Evolutionary conservation across 2,888 invertebrate species (phyloP), one percentile per base, ranked within the genome.

Genomic region (Cylindroiulus punctatus): DNA sequence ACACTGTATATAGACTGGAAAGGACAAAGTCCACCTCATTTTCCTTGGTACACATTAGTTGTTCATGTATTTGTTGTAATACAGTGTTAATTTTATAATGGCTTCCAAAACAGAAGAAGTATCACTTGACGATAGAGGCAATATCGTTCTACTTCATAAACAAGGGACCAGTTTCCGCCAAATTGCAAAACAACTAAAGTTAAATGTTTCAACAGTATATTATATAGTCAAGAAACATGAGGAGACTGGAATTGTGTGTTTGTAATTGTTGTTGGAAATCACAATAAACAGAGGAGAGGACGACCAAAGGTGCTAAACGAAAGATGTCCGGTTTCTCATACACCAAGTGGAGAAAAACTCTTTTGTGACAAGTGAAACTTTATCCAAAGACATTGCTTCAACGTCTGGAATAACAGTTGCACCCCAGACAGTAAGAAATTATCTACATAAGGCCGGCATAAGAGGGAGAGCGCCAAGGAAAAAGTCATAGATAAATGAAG

Each of bases 101-200:
- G 14, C 47, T 47, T 12, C 47, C 47, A 17, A 47, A 47, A 47
- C 47, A 47, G 12, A 47, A 12, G 47, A 47, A 47, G 47, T 47
- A 47, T 47, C 47, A 10, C 47, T 47, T 47, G 47, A 47, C 17
- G 47, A 7, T 47, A 47, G 17, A 47, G 17, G 17, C 47, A 47
- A 47, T 47, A 17, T 47, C 17, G 47, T 81, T 81, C 19, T n/a
- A 4, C 32, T 26, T 30, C 12, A n/a, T 30, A 30, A 81, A 14
- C 81, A 30, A 32, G 81, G 81, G 26, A 8, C 81, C 81, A 81
- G 81, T 81, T 81, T 4, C 32, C 81, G 81, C 81, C 26, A 81
- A 81, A 81, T 81, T 81, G 81, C 81, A 4, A 81, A 30, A 26
- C 22, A 76, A 76, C 26, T 76, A 5, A 76, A 76, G 26, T 76